Evolutionary conservation across 2,888 invertebrate genomes (phyloP).

Genomic region (Mesorhabditis sp.): DNA sequence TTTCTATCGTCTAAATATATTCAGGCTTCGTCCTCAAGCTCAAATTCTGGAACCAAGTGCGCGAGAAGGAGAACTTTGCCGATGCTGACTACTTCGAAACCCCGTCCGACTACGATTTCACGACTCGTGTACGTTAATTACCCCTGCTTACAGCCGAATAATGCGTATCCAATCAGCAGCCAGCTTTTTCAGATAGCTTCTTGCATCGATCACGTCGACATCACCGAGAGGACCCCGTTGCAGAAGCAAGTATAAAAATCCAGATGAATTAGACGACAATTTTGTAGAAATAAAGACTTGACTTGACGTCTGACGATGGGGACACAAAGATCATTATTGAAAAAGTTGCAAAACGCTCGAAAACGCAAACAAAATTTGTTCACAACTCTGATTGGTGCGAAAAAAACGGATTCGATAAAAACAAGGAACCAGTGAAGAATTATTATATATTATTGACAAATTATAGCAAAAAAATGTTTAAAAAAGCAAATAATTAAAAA

Average conservation of each 20-base stretch:
- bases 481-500: not conserved
- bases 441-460: not conserved
- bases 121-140: conserved; percentile 36
- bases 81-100: conserved; percentile 54
- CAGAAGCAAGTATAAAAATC: conserved; percentile 26
- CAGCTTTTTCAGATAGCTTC: conserved; percentile 33
- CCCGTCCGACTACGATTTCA: conserved; percentile 53
- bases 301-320: too few species aligned
- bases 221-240: conserved; percentile 39
- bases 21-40: conserved; percentile 39
- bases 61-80: conserved; percentile 39
- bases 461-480: not conserved
- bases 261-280: not conserved
- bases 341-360: too few species aligned
- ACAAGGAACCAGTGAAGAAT: not conserved
- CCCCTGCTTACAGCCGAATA: not conserved
- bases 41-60: conserved; percentile 45
- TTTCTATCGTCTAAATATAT: conserved; percentile 7
- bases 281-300: not conserved
- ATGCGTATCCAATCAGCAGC: too few species aligned
- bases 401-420: not conserved
- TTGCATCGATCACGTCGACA: conserved; percentile 42
- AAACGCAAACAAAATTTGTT: too few species aligned
- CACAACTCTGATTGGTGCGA: too few species aligned
- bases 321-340: too few species aligned